Evolutionary conservation across 2,113 vertebrate species (phyloP), one percentile per base, ranked within the genome.

Genomic region (Lichenostomus cassidix): DNA sequence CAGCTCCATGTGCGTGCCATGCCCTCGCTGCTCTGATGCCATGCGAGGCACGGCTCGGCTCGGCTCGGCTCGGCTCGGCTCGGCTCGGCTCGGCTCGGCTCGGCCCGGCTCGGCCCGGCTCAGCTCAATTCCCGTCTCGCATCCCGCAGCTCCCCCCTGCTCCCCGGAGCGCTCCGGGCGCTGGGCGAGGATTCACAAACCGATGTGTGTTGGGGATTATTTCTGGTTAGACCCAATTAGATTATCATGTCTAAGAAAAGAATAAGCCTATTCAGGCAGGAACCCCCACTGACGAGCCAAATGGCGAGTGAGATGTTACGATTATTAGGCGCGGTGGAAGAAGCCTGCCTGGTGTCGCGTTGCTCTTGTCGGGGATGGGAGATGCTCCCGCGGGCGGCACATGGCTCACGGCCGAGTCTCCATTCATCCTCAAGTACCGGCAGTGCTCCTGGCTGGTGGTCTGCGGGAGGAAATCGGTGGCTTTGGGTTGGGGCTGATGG

Each of bases 191-290:
- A 73, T 69, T 92, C 92, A 33, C 86, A 47, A 62, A 77, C 47
- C 62, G 93, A 64, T 75, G 77, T 71, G 94, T 39, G 49, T 33
- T 64, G 81, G 73, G 95, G 94, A 92, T 92, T 96, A 92, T 92
- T 97, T 95, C 87, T 94, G 86, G 90, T 97, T 92, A 96, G 94
- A 71, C 95, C 90, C 91, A 94, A 95, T 92, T 95, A 94, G 95
- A 95, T 95, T 96, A 96, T 95, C 94, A 47, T 88, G 74, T 92
- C 87, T 95, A 94, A 94, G 94, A 81, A 96, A 92, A 96, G 73
- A 94, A 79, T 85, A 96, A 94, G 95, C 90, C 89, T 96, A 71
- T 83, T 95, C 47, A 94, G 15, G 6, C 63, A 47, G 78, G 53
- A 93, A 60, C 83, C 80, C 91, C 73, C 81, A 75, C 93, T 33